Evolutionary conservation across 2,888 invertebrate genomes (phyloP).

Genomic region (Thyatira batis): DNA sequence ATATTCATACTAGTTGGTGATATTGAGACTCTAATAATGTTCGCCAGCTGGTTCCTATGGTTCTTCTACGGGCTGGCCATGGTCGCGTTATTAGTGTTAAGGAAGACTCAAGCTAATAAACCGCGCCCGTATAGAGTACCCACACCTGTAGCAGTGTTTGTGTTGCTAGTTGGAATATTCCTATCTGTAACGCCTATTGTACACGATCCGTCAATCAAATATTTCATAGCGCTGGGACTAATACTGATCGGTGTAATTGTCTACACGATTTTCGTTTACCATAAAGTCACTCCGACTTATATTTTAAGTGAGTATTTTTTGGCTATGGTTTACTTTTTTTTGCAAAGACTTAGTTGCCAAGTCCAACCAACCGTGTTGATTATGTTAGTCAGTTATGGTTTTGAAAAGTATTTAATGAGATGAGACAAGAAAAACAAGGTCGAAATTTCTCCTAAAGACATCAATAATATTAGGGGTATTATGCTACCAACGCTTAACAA

Average conservation of each 20-base stretch:
- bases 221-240: conserved; percentile 88
- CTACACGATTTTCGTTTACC: conserved; percentile 89
- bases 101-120: conserved; percentile 86
- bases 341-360: too few species aligned
- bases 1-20: conserved; percentile 88
- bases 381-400: too few species aligned
- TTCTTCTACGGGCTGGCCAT: conserved; percentile 93
- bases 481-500: too few species aligned
- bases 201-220: conserved; percentile 88
- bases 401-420: too few species aligned
- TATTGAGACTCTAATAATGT: conserved; percentile 89
- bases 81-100: conserved; percentile 88
- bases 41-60: conserved; percentile 94
- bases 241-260: conserved; percentile 86
- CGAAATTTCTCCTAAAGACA: too few species aligned
- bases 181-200: conserved; percentile 89
- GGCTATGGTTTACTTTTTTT: too few species aligned
- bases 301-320: conserved; percentile 85
- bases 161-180: conserved; percentile 86
- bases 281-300: conserved; percentile 83
- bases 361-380: too few species aligned
- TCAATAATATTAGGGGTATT: too few species aligned
- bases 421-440: too few species aligned
- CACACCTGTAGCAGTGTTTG: conserved; percentile 87
- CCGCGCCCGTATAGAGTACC: conserved; percentile 89